phyloP scores from a whole-genome alignment of 2,113 vertebrate species.

The Limnothrissa miodon region DNA sequence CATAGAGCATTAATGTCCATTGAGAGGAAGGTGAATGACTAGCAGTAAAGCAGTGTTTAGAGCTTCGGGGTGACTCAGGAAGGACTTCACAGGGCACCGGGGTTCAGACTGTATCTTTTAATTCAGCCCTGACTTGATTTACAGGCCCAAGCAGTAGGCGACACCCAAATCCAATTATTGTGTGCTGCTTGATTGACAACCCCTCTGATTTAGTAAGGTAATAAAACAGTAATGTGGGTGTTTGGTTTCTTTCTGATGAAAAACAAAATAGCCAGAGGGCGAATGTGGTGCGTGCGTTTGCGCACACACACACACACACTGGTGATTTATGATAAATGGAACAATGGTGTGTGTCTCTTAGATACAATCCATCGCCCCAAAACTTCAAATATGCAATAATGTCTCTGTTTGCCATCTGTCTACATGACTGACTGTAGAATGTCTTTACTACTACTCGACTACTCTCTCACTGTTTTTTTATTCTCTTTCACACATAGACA shows the following conservation, averaged over 20 bases:
- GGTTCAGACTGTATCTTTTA: slow-evolving; percentile 84
- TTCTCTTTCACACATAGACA: background rate
- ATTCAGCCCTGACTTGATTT: slow-evolving; percentile 98
- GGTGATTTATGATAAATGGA: slow-evolving; percentile 34
- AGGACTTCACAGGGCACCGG: background rate
- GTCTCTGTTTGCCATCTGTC: slow-evolving; percentile 15
- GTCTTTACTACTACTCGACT: slow-evolving; percentile 6
- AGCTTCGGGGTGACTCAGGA: background rate
- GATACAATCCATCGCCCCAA: slow-evolving; percentile 31
- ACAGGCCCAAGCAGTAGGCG: slow-evolving; percentile 81
- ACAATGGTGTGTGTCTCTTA: slow-evolving; percentile 35
- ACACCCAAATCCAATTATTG: slow-evolving; percentile 99
- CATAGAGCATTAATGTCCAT: slow-evolving; percentile 2
- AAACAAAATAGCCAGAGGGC: slow-evolving; percentile 87
- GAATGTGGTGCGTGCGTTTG: slow-evolving; percentile 77
- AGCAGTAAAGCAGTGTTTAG: background rate
- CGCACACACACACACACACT: slow-evolving; percentile 21
- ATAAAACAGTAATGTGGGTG: slow-evolving; percentile 99
- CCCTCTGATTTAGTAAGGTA: slow-evolving; percentile 99
- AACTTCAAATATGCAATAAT: slow-evolving; percentile 20
- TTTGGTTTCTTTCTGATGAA: slow-evolving; percentile 80
- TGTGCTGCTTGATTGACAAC: slow-evolving; percentile 99
- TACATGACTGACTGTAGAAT: background rate
- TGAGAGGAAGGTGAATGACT: background rate
- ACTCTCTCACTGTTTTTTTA: background rate